Conservation (phyloP, 2,888 invertebrate species). For the Microdon myrmicae region DNA sequence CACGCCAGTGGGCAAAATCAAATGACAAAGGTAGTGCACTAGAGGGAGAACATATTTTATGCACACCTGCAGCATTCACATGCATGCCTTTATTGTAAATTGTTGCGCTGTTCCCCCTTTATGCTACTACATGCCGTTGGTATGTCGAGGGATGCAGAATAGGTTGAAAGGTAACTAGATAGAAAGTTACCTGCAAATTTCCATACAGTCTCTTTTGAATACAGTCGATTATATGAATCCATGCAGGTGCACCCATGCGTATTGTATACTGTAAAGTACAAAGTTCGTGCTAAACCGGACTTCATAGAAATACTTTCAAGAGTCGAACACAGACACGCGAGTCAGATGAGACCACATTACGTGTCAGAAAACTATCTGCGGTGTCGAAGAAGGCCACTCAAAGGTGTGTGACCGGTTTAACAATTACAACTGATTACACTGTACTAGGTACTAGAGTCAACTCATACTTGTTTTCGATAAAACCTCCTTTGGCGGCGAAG, state of each 20-base stretch:
- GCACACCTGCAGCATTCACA: slow-evolving; percentile 33
- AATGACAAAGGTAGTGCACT: slow-evolving; percentile 45
- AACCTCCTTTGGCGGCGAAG: too few relatives aligned
- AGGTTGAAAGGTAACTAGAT: slow-evolving; percentile 27
- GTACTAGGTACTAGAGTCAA: too few relatives aligned
- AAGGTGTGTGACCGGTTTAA: too few relatives aligned
- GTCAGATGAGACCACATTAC: too few relatives aligned
- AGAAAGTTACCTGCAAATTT: slow-evolving; percentile 42
- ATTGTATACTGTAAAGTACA: too few relatives aligned
- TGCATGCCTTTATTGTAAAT: slow-evolving; percentile 29
- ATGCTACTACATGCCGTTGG: too few relatives aligned
- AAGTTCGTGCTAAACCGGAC: slow-evolving; percentile 16
- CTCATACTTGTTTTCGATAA: too few relatives aligned
- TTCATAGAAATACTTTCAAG: slow-evolving; percentile 33
- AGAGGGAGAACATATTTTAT: slow-evolving; percentile 30
- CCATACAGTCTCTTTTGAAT: slow-evolving; percentile 29
- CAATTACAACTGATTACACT: too few relatives aligned
- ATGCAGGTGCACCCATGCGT: slow-evolving; percentile 36
- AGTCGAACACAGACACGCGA: not conserved
- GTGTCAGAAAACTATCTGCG: too few relatives aligned
- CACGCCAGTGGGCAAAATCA: slow-evolving; percentile 14
- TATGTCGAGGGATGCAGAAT: too few relatives aligned
- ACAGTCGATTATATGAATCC: slow-evolving; percentile 16
- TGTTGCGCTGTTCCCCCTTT: too few relatives aligned
- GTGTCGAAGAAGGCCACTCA: too few relatives aligned